Percentiles rank a stretch among this genome's conserved stretches.
Evolutionary conservation across 2,888 invertebrate species (phyloP).

Genomic region (Rhamphomyia laevipes): DNA sequence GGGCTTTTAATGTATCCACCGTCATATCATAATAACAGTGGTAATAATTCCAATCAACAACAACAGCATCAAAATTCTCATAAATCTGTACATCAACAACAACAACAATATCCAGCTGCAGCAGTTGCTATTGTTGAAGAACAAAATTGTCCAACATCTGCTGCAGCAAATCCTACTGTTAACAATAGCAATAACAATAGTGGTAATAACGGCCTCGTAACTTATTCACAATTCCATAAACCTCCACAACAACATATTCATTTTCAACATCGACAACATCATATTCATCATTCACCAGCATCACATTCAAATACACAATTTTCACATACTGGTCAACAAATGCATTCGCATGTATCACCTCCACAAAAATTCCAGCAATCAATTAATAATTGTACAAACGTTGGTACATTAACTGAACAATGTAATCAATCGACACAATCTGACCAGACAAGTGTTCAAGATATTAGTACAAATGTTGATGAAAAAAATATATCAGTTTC

Average conservation of each 20-base stretch:
- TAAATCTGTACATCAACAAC: neutral
- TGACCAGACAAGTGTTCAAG: constrained; percentile 15
- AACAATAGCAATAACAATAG: neutral
- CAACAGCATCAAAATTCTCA: neutral
- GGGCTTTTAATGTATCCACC: constrained; percentile 16
- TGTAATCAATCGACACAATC: constrained; percentile 21
- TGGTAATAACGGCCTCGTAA: constrained; percentile 13
- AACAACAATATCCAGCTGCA: neutral
- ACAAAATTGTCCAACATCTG: constrained; percentile 20
- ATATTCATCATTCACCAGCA: neutral
- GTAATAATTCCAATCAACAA: neutral
- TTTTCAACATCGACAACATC: constrained; percentile 4
- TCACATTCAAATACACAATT: neutral
- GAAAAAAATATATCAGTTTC: constrained; percentile 11
- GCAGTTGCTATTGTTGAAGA: neutral
- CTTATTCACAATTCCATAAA: constrained; percentile 15
- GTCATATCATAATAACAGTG: constrained; percentile 11
- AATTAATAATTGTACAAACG: constrained; percentile 1
- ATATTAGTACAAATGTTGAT: constrained; percentile 16
- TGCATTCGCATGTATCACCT: neutral
- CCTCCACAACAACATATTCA: constrained; percentile 4
- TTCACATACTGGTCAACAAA: neutral
- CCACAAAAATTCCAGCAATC: neutral
- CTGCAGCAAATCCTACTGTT: neutral
- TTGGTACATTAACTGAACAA: constrained; percentile 12